Evolutionary conservation across 2,888 invertebrate genomes (phyloP).

Genomic region (Pasiphila rectangulata): DNA sequence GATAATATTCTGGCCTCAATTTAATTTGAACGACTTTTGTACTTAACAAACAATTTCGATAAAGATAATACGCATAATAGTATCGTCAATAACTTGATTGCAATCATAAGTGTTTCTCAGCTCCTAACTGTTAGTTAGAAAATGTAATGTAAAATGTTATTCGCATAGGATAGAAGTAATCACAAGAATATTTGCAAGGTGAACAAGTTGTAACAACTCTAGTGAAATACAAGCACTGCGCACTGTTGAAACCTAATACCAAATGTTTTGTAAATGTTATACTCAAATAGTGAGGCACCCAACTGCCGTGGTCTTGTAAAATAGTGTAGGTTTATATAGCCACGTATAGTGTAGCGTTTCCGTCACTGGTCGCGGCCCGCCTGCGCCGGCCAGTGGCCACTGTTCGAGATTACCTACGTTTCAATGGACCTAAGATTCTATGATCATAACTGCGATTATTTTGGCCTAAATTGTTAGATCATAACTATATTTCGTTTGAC

Average conservation of each 20-base stretch:
- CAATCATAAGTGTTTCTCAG: background rate
- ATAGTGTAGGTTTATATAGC: background rate
- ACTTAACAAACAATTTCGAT: no score
- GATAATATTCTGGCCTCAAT: no score
- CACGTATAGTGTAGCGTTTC: background rate
- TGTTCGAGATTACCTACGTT: background rate
- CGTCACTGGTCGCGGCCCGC: background rate
- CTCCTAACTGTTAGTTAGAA: background rate
- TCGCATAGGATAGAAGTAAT: background rate
- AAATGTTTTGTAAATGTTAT: background rate
- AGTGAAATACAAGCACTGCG: no score
- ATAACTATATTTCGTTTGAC: conserved; percentile 1
- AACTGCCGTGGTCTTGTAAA: background rate
- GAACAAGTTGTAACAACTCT: background rate
- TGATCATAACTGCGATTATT: conserved; percentile 1
- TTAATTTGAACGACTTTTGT: no score
- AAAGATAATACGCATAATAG: no score
- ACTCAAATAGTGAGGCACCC: background rate
- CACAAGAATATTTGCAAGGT: no score
- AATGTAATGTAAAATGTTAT: background rate
- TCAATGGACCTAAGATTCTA: conserved; percentile 1
- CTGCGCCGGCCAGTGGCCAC: background rate
- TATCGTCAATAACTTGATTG: no score
- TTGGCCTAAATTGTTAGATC: conserved; percentile 3
- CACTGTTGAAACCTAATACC: no score